A percentile compares a stretch with the other conserved stretches of the same genome.
phyloP scores from a whole-genome alignment of 2,888 invertebrate genomes.

The Creontiades dilutus region DNA sequence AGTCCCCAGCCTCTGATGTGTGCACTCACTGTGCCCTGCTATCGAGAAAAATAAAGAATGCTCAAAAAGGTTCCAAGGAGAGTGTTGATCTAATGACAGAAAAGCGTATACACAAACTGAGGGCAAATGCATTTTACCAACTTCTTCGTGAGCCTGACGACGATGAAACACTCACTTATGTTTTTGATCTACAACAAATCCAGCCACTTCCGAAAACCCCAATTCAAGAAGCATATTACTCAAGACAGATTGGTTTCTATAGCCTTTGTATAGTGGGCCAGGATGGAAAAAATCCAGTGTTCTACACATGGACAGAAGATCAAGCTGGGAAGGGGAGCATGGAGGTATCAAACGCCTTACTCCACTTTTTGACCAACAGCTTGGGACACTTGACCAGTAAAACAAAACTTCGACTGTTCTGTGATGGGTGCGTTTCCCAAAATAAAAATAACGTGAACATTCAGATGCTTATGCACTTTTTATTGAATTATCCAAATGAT shows the following conservation, averaged over 20 bases:
- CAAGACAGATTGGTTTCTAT: constrained; percentile 44
- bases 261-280: constrained; percentile 25
- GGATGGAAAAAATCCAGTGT: not conserved
- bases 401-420: constrained; percentile 16
- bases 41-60: not conserved
- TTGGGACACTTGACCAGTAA: not conserved
- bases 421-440: constrained; percentile 59
- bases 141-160: not conserved
- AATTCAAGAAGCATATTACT: constrained; percentile 1
- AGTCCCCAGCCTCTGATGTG: constrained; percentile 76
- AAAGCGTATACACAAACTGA: not conserved
- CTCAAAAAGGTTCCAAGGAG: not conserved
- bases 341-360: not conserved
- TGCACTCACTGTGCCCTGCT: constrained; percentile 72
- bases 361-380: not conserved
- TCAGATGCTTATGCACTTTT: not conserved
- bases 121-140: constrained; percentile 39
- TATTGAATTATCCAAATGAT: not conserved
- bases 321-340: constrained; percentile 8
- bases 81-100: not conserved
- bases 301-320: constrained; percentile 52
- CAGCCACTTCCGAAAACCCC: constrained; percentile 2
- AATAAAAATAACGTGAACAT: constrained; percentile 37
- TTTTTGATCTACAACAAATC: not conserved
- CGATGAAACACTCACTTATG: not conserved